Evolutionary conservation across 2,888 invertebrate species (phyloP).

Genomic region (Tanytarsus gracilentus): DNA sequence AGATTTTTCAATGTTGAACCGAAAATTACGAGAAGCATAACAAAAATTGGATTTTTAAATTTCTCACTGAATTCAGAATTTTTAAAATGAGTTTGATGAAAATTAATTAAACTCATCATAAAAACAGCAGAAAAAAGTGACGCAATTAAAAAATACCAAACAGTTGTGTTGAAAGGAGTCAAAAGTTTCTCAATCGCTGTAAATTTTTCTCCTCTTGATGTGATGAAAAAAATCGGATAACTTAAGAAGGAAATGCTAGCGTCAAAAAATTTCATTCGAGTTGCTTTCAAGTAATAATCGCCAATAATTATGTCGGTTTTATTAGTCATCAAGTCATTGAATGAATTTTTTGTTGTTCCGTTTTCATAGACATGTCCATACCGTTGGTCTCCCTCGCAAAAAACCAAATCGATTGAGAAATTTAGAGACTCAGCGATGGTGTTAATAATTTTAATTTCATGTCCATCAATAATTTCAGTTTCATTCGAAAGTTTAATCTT

Average conservation of each 20-base stretch:
- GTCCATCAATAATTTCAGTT: not conserved
- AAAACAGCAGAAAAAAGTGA: not conserved
- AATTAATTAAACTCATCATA: not conserved
- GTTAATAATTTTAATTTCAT: not conserved
- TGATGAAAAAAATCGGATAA: not conserved
- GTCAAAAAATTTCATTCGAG: not conserved
- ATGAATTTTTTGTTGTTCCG: not conserved
- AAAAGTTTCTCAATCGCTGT: constrained; percentile 11
- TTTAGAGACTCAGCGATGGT: not conserved
- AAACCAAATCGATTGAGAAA: not conserved
- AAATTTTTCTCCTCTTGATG: not conserved
- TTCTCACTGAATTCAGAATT: not conserved
- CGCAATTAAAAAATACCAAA: not conserved
- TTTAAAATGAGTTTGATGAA: not conserved
- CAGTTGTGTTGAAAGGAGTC: not conserved
- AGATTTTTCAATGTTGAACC: not conserved
- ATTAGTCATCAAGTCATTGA: not conserved
- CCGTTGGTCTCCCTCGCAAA: not conserved
- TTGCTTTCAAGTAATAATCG: not conserved
- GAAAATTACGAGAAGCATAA: not conserved
- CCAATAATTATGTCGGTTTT: not conserved
- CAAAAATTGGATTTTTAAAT: not conserved
- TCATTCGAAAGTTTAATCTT: not conserved
- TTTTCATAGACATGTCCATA: not conserved
- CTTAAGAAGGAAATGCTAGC: not conserved